A percentile compares a stretch with the other conserved stretches of the same genome.
Evolutionary conservation across 2,888 invertebrate genomes (phyloP).

Genomic region (Drosophila testacea): DNA sequence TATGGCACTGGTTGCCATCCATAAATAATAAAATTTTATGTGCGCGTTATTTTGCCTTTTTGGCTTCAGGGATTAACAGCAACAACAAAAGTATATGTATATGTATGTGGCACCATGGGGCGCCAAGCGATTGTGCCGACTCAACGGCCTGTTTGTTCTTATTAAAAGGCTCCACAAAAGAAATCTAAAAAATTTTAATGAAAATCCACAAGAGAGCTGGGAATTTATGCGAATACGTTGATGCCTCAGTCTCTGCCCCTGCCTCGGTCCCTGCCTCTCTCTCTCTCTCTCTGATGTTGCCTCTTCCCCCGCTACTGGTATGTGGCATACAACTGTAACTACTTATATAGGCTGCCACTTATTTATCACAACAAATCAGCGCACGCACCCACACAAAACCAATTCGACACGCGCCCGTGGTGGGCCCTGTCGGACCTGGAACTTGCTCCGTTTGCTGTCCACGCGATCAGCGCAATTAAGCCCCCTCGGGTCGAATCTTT

Average conservation of each 20-base stretch:
- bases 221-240: constrained; percentile 61
- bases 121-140: constrained; percentile 80
- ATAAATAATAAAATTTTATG: constrained; percentile 80
- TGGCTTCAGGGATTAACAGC: constrained; percentile 73
- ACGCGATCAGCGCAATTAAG: constrained; percentile 80
- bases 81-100: constrained; percentile 6
- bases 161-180: constrained; percentile 58
- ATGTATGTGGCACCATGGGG: constrained; percentile 71
- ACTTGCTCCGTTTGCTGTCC: constrained; percentile 55
- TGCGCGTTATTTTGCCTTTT: constrained; percentile 53
- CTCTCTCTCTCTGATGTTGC: neutral
- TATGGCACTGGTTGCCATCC: constrained; percentile 73
- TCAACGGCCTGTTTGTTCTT: constrained; percentile 81
- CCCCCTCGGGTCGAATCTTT: constrained; percentile 56
- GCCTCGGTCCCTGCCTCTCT: neutral
- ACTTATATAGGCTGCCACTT: constrained; percentile 75
- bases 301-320: neutral
- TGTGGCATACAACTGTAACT: constrained; percentile 54
- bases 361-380: constrained; percentile 83
- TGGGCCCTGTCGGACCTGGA: constrained; percentile 51
- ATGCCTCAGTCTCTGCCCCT: constrained; percentile 8
- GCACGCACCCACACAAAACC: constrained; percentile 82
- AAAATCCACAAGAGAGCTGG: constrained; percentile 67
- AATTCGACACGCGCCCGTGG: constrained; percentile 81
- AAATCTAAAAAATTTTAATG: constrained; percentile 75